These are phyloP conservation scores for Capitella teleta DNA, from an alignment of 1,140 invertebrate genomes.

Conservation along the genomic window DNA sequence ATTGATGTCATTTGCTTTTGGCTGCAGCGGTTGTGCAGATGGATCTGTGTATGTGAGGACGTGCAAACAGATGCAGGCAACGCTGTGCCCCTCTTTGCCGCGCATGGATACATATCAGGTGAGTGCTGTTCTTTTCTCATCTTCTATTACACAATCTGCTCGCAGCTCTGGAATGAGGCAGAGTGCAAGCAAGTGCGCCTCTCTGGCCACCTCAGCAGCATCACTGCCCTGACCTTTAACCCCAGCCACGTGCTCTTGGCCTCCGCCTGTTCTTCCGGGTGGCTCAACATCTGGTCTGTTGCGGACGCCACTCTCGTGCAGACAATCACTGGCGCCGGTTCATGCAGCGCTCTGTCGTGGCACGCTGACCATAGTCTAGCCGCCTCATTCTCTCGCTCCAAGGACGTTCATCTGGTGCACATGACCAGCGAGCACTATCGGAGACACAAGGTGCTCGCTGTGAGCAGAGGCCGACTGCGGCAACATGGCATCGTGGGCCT, in stretches of 20 bases:
- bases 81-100: slow-evolving; percentile 26
- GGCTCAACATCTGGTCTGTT: slow-evolving; percentile 53
- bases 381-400: slow-evolving; percentile 47
- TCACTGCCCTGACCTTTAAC: slow-evolving; percentile 47
- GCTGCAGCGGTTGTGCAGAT: slow-evolving; percentile 44
- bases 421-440: slow-evolving; percentile 40
- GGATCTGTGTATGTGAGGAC: slow-evolving; percentile 49
- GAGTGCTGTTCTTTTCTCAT: too few species aligned
- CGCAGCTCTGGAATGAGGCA: too few species aligned
- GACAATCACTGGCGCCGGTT: slow-evolving; percentile 48
- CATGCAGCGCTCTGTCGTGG: slow-evolving; percentile 47
- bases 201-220: slow-evolving; percentile 49
- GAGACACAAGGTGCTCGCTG: slow-evolving; percentile 44
- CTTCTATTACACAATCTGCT: too few species aligned
- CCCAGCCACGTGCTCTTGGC: slow-evolving; percentile 47
- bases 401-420: slow-evolving; percentile 46
- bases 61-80: too few species aligned
- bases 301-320: slow-evolving; percentile 49
- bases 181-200: too few species aligned
- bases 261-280: slow-evolving; percentile 46
- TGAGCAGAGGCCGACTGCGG: slow-evolving; percentile 45
- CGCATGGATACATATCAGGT: too few species aligned
- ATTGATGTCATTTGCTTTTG: neutral
- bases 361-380: slow-evolving; percentile 43
- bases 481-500: slow-evolving; percentile 48